Evolutionary conservation across 2,113 vertebrate genomes (phyloP).

Genomic region (Gopherus flavomarginatus): DNA sequence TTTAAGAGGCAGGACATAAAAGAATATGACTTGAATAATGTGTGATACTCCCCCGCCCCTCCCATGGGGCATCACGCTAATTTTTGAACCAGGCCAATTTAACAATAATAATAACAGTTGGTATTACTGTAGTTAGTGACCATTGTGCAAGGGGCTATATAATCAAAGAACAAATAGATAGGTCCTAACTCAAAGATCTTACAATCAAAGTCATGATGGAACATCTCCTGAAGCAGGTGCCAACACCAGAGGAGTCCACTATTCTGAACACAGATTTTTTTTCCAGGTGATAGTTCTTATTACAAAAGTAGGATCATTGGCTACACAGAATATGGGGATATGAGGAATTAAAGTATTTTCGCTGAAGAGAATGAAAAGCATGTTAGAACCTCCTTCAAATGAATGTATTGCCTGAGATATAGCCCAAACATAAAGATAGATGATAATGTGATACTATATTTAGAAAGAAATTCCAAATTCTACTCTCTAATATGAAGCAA

Average conservation of each 20-base stretch:
- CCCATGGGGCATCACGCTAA: conserved; percentile 56
- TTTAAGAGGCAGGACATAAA: conserved; percentile 53
- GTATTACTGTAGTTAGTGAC: background rate
- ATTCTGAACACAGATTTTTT: background rate
- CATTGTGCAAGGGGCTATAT: background rate
- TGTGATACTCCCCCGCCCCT: conserved; percentile 36
- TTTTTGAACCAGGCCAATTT: background rate
- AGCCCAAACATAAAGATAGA: background rate
- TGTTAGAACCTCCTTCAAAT: background rate
- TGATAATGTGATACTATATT: background rate
- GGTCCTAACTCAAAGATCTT: background rate
- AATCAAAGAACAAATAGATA: background rate
- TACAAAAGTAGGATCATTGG: conserved; percentile 17
- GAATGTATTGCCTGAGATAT: background rate
- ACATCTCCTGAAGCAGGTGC: conserved; percentile 27
- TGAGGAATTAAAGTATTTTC: conserved; percentile 16
- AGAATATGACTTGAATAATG: conserved; percentile 58
- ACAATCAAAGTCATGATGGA: conserved; percentile 41
- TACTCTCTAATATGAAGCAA: background rate
- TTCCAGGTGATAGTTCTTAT: background rate
- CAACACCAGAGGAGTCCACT: conserved; percentile 34
- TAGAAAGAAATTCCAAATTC: background rate
- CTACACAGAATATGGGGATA: background rate
- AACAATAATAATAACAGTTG: background rate
- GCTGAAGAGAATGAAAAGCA: background rate